Evolutionary conservation across 2,797 vertebrate genomes (phyloP).

Genomic region (Pseudotriccus pelzelni): DNA sequence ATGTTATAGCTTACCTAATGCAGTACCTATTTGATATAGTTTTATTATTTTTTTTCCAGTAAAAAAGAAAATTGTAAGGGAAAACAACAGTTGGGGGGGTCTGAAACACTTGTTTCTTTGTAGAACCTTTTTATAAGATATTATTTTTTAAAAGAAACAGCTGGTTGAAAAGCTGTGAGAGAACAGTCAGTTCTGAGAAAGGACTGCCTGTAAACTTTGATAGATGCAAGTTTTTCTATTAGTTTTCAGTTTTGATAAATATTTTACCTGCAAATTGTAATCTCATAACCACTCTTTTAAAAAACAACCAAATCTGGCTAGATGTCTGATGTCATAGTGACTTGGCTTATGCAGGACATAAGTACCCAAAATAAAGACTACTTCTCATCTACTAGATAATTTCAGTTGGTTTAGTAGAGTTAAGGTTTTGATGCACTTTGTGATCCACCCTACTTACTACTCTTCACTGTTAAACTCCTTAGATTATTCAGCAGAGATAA

Average conservation of each 20-base stretch:
- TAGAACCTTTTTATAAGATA: conserved; percentile 70
- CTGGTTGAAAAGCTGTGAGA: conserved; percentile 75
- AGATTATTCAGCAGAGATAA: background rate
- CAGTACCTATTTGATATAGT: conserved; percentile 73
- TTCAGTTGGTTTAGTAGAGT: conserved; percentile 29
- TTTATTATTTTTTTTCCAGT: conserved; percentile 66
- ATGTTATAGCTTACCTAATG: conserved; percentile 73
- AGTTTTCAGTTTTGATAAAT: conserved; percentile 61
- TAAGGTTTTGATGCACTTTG: conserved; percentile 17
- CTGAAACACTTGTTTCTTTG: conserved; percentile 64
- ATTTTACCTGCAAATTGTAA: conserved; percentile 57
- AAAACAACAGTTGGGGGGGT: conserved; percentile 34
- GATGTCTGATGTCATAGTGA: conserved; percentile 45
- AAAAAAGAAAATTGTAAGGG: conserved; percentile 64
- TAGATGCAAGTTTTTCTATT: conserved; percentile 68
- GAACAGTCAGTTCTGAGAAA: conserved; percentile 54
- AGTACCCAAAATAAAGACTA: conserved; percentile 63
- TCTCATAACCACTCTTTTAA: conserved; percentile 72
- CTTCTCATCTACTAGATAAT: background rate
- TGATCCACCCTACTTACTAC: background rate
- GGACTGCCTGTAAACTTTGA: conserved; percentile 64
- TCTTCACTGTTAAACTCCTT: conserved; percentile 9
- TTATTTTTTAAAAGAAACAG: conserved; percentile 74
- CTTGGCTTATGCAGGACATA: conserved; percentile 80
- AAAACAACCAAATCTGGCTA: background rate